A percentile compares a stretch with the other conserved stretches of the same genome.
These are phyloP conservation scores for Laticauda laticaudata DNA, from an alignment of 2,113 vertebrate species.

Conservation along the genomic window DNA sequence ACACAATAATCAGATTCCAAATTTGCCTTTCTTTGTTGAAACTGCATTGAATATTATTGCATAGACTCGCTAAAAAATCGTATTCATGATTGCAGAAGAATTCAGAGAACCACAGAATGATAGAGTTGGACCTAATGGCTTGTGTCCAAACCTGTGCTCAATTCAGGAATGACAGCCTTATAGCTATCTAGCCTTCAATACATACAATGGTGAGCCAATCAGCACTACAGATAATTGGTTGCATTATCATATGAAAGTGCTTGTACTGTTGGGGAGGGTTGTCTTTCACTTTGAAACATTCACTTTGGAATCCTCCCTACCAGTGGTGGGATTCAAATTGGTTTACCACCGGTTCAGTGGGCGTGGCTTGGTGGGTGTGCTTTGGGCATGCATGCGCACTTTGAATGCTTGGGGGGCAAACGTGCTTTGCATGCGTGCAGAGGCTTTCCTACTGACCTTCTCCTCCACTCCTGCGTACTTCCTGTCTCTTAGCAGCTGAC, in stretches of 20 bases:
- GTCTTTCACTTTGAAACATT: background rate
- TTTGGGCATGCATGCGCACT: no score
- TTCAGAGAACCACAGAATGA: background rate
- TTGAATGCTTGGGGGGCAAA: no score
- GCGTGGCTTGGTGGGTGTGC: no score
- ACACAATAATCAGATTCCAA: constrained; percentile 31
- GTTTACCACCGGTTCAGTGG: no score
- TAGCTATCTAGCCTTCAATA: background rate
- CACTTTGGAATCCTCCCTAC: background rate
- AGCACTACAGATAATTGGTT: background rate
- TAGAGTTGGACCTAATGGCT: background rate
- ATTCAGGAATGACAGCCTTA: background rate
- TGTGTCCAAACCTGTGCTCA: background rate
- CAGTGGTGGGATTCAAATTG: no score
- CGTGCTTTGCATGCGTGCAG: no score
- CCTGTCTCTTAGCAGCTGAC: no score
- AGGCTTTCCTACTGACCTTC: no score
- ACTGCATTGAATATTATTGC: background rate
- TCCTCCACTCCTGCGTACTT: no score
- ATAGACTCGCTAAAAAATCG: background rate
- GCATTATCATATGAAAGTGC: background rate
- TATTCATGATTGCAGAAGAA: background rate
- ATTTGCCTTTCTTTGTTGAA: background rate
- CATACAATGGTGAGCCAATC: background rate
- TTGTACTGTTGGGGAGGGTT: background rate